These are phyloP conservation scores for Apamea epomidion DNA, from an alignment of 2,888 invertebrate genomes.

Conservation along the genomic window DNA sequence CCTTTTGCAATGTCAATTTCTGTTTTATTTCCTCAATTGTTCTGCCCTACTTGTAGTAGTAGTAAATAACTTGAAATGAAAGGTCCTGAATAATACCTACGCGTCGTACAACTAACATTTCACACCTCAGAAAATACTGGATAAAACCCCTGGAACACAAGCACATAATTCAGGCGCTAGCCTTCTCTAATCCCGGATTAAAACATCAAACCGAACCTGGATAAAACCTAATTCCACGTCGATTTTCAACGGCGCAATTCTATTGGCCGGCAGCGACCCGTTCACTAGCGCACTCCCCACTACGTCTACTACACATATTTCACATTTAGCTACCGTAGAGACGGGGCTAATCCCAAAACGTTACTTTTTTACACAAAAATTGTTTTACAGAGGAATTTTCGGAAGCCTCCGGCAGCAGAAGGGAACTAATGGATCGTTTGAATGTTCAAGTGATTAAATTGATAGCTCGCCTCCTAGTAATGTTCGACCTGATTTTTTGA, in stretches of 20 bases:
- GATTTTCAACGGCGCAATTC: conserved; percentile 41
- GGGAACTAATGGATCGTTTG: conserved; percentile 47
- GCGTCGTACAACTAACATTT: conserved; percentile 8
- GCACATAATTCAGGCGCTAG: conserved; percentile 19
- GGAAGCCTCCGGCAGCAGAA: conserved; percentile 5
- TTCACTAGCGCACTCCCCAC: conserved; percentile 36
- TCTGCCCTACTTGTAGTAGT: neutral
- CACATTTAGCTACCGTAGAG: conserved; percentile 61
- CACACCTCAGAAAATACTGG: conserved; percentile 1
- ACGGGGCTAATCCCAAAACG: conserved; percentile 59
- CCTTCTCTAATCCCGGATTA: conserved; percentile 46
- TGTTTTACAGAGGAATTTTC: conserved; percentile 52
- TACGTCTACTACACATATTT: conserved; percentile 62
- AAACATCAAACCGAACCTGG: conserved; percentile 47
- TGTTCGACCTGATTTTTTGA: conserved; percentile 46
- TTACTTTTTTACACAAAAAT: conserved; percentile 58
- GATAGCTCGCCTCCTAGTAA: conserved; percentile 38
- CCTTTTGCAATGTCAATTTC: neutral
- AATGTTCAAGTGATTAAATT: conserved; percentile 56
- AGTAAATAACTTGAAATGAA: neutral
- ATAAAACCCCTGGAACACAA: conserved; percentile 19
- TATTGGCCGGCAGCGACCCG: conserved; percentile 48
- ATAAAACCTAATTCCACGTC: conserved; percentile 52
- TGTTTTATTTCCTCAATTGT: too few relatives aligned
- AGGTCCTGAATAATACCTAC: neutral